Conservation (phyloP, 2,797 vertebrate genomes). For the Lateolabrax maculatus region DNA sequence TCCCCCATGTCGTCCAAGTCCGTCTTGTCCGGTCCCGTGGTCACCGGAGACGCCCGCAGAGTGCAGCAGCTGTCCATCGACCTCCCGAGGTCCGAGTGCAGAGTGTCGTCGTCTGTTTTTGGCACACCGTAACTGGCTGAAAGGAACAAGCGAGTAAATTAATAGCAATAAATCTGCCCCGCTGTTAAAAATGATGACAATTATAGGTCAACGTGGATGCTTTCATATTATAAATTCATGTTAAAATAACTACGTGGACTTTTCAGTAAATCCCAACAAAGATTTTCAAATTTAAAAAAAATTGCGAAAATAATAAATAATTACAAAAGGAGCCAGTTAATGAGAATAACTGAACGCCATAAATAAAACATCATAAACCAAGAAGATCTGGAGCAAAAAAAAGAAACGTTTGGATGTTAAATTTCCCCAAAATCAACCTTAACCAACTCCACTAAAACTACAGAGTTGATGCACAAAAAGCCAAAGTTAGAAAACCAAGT, state of each 20-base stretch:
- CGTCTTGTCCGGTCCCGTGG: constrained; percentile 85
- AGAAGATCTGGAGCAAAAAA: neutral
- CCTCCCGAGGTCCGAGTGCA: constrained; percentile 89
- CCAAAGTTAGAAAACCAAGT: neutral
- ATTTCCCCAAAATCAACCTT: too few relatives aligned
- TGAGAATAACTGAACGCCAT: neutral
- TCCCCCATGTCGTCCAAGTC: constrained; percentile 91
- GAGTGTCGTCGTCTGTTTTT: constrained; percentile 90
- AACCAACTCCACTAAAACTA: neutral
- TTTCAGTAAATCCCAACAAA: neutral
- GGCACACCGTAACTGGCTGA: constrained; percentile 89
- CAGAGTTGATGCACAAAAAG: neutral
- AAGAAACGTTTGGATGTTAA: neutral
- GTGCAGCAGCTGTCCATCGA: constrained; percentile 92
- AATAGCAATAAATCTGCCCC: too few relatives aligned
- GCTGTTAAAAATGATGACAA: neutral
- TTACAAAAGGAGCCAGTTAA: neutral
- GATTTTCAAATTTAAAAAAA: neutral
- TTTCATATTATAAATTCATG: too few relatives aligned
- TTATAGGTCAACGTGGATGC: neutral
- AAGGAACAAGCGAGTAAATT: neutral
- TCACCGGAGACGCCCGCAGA: constrained; percentile 89
- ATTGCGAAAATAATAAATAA: neutral
- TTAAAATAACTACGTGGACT: neutral
- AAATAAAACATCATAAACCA: neutral